A percentile compares a stretch with the other conserved stretches of the same genome.
phyloP scores from a whole-genome alignment of 2,797 vertebrate genomes.

The Brachyrhaphis roseni region DNA sequence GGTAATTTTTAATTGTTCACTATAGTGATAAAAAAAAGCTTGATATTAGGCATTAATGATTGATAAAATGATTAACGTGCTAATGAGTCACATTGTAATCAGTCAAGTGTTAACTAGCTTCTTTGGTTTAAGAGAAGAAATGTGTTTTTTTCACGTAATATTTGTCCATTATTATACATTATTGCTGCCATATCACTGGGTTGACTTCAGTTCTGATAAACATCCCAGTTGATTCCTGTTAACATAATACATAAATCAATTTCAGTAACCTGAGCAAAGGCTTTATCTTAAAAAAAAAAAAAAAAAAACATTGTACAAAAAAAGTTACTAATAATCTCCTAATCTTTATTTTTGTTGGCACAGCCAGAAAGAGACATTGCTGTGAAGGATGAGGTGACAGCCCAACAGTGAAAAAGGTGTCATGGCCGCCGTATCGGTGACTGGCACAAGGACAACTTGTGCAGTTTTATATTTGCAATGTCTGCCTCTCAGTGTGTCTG shows the following conservation, averaged over 20 bases:
- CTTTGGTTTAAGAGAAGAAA: neutral
- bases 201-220: neutral
- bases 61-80: neutral
- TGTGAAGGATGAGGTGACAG: slow-evolving; percentile 35
- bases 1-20: neutral
- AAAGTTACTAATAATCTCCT: neutral
- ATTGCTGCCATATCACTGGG: slow-evolving; percentile 24
- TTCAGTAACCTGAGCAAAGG: neutral
- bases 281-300: neutral
- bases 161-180: neutral
- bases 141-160: neutral
- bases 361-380: slow-evolving; percentile 7
- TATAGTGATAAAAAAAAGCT: neutral
- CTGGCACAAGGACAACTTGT: slow-evolving; percentile 59
- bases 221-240: neutral
- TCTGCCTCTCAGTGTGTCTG: slow-evolving; percentile 47
- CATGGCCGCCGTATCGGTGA: slow-evolving; percentile 56
- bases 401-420: slow-evolving; percentile 51
- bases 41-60: neutral
- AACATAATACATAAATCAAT: neutral
- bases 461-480: slow-evolving; percentile 63
- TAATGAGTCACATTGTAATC: neutral
- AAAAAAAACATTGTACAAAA: neutral
- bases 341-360: neutral
- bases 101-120: neutral